phyloP scores from a whole-genome alignment of 2,113 vertebrate genomes.

The Zootoca vivipara region DNA sequence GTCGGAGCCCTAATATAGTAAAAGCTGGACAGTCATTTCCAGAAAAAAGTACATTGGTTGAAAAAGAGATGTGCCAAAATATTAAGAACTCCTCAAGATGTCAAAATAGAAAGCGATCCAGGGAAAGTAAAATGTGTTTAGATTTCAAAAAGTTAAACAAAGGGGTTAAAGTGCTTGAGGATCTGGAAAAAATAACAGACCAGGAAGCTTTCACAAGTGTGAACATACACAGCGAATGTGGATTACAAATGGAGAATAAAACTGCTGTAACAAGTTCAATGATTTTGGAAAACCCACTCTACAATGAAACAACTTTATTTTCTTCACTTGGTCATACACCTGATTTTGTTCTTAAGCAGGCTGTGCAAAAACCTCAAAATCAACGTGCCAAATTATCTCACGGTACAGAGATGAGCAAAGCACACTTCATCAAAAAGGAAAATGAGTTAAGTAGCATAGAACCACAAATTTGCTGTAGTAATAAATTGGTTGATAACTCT shows the following conservation, averaged over 20 bases:
- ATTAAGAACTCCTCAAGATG: conserved; percentile 46
- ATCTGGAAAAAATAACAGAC: conserved; percentile 33
- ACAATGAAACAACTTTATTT: conserved; percentile 12
- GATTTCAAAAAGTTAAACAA: conserved; percentile 61
- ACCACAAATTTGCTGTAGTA: conserved; percentile 30
- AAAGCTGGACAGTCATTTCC: conserved; percentile 36
- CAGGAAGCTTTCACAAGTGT: conserved; percentile 17
- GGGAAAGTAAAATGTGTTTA: conserved; percentile 33
- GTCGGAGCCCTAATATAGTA: conserved; percentile 36
- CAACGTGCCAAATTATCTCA: neutral
- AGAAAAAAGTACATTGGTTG: conserved; percentile 17
- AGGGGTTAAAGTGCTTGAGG: conserved; percentile 57
- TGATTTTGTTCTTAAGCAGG: conserved; percentile 35
- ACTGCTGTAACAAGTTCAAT: conserved; percentile 41
- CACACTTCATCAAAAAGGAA: conserved; percentile 29
- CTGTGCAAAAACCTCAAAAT: conserved; percentile 6
- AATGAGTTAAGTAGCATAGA: conserved; percentile 16
- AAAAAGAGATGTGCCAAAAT: conserved; percentile 39
- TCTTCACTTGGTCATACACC: conserved; percentile 22
- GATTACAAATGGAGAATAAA: conserved; percentile 37
- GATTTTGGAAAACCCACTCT: conserved; percentile 46
- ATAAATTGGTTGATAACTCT: neutral
- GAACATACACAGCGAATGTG: neutral
- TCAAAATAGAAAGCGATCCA: conserved; percentile 55
- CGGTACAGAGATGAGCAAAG: conserved; percentile 31